These are phyloP conservation scores for Pyrocoelia pectoralis DNA, from an alignment of 2,888 invertebrate genomes.

Conservation along the genomic window DNA sequence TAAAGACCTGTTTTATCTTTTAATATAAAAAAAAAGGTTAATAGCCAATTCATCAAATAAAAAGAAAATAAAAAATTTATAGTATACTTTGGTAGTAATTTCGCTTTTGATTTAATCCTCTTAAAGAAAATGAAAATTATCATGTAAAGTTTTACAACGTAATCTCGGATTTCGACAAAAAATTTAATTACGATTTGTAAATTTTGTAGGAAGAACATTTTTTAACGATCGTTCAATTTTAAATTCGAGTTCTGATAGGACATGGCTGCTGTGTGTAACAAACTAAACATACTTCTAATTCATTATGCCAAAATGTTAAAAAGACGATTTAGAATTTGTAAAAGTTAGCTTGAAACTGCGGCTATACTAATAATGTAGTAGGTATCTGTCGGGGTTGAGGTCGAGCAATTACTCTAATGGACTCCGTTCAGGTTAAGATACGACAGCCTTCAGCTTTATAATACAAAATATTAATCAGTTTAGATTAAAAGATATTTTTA, in stretches of 20 bases:
- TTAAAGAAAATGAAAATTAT: background rate
- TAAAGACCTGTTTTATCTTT: background rate
- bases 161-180: background rate
- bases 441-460: conserved; percentile 33
- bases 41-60: background rate
- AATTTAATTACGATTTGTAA: background rate
- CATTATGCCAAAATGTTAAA: background rate
- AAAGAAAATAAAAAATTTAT: background rate
- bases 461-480: conserved; percentile 39
- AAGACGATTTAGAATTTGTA: conserved; percentile 13
- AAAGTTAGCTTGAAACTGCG: conserved; percentile 16
- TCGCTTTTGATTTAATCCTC: conserved; percentile 1
- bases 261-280: no score
- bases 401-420: conserved; percentile 48
- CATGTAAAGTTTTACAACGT: background rate
- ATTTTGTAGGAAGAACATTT: background rate
- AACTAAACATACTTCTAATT: background rate
- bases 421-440: conserved; percentile 37
- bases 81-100: background rate
- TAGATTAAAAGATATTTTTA: conserved; percentile 18
- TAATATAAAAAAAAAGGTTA: background rate
- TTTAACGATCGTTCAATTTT: background rate
- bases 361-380: conserved; percentile 29
- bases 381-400: conserved; percentile 34
- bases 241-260: no score